Conservation (phyloP, 2,113 vertebrate species). For the Cyprinus carpio region DNA sequence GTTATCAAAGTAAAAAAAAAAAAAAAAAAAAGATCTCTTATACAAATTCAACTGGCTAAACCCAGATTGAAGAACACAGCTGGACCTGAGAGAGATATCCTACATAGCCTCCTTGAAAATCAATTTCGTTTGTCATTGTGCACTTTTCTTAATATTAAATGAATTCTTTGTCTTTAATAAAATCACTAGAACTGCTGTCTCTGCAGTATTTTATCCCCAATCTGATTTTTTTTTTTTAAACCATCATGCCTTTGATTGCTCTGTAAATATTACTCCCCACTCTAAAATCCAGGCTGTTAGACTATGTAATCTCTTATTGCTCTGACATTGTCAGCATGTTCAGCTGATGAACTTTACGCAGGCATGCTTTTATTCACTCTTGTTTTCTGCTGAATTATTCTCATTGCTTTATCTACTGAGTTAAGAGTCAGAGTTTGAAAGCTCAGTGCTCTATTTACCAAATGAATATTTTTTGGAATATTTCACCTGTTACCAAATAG, state of each 20-base stretch:
- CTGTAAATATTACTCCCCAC: conserved; percentile 13
- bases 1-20: no score
- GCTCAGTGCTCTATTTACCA: neutral
- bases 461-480: neutral
- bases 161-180: neutral
- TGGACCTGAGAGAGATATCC: neutral
- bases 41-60: neutral
- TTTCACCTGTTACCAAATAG: neutral
- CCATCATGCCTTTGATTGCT: neutral
- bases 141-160: conserved; percentile 5
- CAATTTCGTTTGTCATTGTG: neutral
- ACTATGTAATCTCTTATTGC: neutral
- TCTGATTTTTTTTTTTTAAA: no score
- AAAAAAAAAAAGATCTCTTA: no score
- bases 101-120: neutral
- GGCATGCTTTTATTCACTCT: neutral
- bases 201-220: conserved; percentile 19
- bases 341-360: neutral
- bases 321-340: conserved; percentile 24
- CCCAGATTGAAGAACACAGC: neutral
- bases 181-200: neutral
- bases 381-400: neutral
- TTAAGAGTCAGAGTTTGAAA: neutral
- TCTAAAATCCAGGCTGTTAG: no score
- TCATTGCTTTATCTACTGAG: neutral